Evolutionary conservation across 1,140 invertebrate species (phyloP).

Genomic region (Cyclargus thomasi): DNA sequence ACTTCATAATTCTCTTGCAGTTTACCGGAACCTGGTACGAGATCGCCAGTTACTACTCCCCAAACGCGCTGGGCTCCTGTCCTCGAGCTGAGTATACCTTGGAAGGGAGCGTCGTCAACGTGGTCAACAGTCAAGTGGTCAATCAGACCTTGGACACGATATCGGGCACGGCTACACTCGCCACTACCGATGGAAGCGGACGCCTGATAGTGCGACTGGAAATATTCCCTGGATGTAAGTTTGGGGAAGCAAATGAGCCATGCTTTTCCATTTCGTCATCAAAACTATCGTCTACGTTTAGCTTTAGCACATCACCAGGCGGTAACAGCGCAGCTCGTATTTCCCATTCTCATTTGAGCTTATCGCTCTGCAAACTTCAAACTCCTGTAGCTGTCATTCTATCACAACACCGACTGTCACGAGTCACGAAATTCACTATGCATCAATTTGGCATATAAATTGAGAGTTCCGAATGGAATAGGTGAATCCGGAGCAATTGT

Average conservation of each 20-base stretch:
- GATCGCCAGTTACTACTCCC: constrained; percentile 51
- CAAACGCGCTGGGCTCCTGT: constrained; percentile 40
- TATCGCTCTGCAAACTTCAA: no score
- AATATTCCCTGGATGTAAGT: constrained; percentile 37
- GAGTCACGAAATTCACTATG: no score
- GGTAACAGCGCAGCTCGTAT: no score
- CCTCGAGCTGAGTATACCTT: constrained; percentile 41
- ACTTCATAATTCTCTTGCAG: constrained; percentile 31
- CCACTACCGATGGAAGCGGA: constrained; percentile 38
- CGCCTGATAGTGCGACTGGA: constrained; percentile 42
- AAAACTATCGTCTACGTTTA: no score
- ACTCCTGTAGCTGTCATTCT: no score
- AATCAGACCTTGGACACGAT: constrained; percentile 39
- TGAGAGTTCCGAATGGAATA: no score
- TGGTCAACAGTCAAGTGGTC: constrained; percentile 50
- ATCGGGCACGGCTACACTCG: constrained; percentile 40
- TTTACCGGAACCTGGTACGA: constrained; percentile 58
- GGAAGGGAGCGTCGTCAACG: constrained; percentile 30
- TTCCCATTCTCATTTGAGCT: no score
- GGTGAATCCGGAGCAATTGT: no score
- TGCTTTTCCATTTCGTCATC: not conserved
- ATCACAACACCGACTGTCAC: no score
- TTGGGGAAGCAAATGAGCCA: no score
- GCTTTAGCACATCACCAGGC: no score
- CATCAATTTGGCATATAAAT: no score